Base-by-base conservation (phyloP, 2,888 invertebrate species). In the Rhabditophanes sp. region DNA sequence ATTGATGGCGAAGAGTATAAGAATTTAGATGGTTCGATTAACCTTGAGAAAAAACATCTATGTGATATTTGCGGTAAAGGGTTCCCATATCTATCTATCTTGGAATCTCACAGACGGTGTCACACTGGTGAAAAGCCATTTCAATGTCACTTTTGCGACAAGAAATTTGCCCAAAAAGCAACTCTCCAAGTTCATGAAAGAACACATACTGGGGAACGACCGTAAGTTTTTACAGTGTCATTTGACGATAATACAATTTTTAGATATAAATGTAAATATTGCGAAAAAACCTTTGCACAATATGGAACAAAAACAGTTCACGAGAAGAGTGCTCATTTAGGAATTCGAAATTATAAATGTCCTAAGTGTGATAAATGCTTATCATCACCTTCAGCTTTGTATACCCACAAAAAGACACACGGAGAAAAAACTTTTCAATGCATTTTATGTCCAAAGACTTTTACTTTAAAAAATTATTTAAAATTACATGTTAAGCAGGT, bases 231-330 rank as follows among this genome's bases (percentile, higher is more conserved):
- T 19, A 25, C 4, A n/a, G 37, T 14, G 38, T 25, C 17, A 14
- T 5, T 34, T 16, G 5, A 12, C 4, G 11, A 7, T 12, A 4
- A 6, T 12, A 23, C 11, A 14, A 3, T 20, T 32, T 54, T 33
- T 39, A 56, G 53, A 11, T 61, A 53, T 39, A 62, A 56, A 41
- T 64, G 64, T 35, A 43, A 50, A 12, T 63, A 50, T 35, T 64
- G 64, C 39, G 54, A 53, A 17, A 64, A 65, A 37, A 59, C 60
- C 14, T 64, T 64, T 35, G 64, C 64, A 2, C 64, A 64, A 35
- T 63, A 61, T 31, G 64, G 64, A 7, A 64, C 63, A 3, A 64
- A 64, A 42, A 64, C 64, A 2, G 64, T 64, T 2, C 64, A 64
- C 39, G 64, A 64, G 45, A 57, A 57, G 40, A 54, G 54, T 25